phyloP scores from a whole-genome alignment of 2,797 vertebrate genomes.

The Cynodonichthys magdalenae region DNA sequence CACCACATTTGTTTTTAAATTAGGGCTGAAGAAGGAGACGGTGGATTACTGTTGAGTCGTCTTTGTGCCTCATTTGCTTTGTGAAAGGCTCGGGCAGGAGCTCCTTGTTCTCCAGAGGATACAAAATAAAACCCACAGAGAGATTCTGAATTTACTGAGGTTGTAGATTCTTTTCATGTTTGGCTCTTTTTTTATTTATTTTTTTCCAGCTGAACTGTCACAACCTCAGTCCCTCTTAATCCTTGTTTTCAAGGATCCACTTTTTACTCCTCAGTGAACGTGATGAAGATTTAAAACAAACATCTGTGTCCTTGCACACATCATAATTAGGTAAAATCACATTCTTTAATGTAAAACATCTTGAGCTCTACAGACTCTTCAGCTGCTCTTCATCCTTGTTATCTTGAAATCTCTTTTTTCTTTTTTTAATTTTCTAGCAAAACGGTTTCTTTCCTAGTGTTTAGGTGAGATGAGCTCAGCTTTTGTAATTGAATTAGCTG shows the following conservation, averaged over 20 bases:
- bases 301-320: too few species aligned
- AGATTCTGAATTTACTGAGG: conserved; percentile 30
- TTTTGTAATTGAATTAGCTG: conserved; percentile 41
- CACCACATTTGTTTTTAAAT: conserved; percentile 10
- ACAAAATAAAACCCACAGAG: conserved; percentile 6
- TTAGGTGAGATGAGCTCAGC: conserved; percentile 16
- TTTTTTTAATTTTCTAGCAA: conserved; percentile 21
- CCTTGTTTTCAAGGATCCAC: conserved; percentile 5
- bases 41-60: conserved; percentile 50
- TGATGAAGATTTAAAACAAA: too few species aligned
- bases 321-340: too few species aligned
- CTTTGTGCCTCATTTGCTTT: conserved; percentile 42
- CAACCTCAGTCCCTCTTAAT: conserved; percentile 4
- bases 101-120: conserved; percentile 36
- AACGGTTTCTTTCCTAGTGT: conserved; percentile 33
- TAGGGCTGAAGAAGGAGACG: conserved; percentile 41
- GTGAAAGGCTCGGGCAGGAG: conserved; percentile 42
- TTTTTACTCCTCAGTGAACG: not conserved
- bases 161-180: conserved; percentile 28
- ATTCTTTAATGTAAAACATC: conserved; percentile 3
- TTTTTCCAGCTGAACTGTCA: conserved; percentile 7
- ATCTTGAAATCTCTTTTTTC: not conserved
- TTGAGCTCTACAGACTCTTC: not conserved
- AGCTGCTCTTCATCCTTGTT: not conserved
- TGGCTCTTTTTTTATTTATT: conserved; percentile 12